Percentiles rank a stretch among this genome's conserved stretches.
Evolutionary conservation across 2,113 vertebrate species (phyloP).

Genomic region (Podarcis cretensis): DNA sequence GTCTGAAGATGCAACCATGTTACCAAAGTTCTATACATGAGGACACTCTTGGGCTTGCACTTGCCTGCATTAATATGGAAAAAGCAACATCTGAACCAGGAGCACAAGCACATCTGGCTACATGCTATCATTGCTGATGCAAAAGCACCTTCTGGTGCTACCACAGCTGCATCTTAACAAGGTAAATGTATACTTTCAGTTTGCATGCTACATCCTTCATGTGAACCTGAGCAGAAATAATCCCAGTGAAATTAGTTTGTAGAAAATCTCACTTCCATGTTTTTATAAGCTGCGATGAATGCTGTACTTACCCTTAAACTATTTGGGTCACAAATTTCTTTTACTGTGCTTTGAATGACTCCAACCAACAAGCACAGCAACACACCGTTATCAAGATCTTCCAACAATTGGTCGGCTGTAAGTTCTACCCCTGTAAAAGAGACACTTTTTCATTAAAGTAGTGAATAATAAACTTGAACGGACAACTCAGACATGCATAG

Average conservation of each 20-base stretch:
- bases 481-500: neutral
- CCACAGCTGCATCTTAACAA: neutral
- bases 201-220: neutral
- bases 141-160: neutral
- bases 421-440: conserved; percentile 76
- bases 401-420: conserved; percentile 83
- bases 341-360: conserved; percentile 87
- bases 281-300: neutral
- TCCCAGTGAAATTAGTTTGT: neutral
- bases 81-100: neutral
- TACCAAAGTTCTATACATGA: neutral
- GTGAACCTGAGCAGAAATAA: neutral
- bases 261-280: neutral
- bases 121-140: neutral
- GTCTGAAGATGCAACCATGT: neutral
- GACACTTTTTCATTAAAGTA: neutral
- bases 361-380: conserved; percentile 84
- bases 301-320: conserved; percentile 80
- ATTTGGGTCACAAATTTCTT: conserved; percentile 76
- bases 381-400: conserved; percentile 84
- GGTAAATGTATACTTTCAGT: neutral
- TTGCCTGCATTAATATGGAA: neutral
- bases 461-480: conserved; percentile 21
- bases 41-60: neutral
- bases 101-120: too few species aligned